Conservation (phyloP, 2,797 vertebrate genomes). For the Delichon dasypus region DNA sequence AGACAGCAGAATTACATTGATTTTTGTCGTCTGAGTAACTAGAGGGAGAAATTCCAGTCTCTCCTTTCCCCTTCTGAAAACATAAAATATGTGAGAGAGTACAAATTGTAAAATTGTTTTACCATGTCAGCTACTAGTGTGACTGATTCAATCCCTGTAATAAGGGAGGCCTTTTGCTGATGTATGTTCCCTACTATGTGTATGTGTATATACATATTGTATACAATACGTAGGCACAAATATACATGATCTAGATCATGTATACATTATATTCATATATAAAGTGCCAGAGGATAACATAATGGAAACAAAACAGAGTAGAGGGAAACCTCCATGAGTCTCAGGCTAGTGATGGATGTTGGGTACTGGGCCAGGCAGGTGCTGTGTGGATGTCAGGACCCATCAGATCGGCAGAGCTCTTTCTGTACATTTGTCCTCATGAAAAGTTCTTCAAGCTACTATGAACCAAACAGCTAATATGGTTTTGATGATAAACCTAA, state of each 20-base stretch:
- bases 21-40: constrained; percentile 38
- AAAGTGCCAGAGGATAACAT: not conserved
- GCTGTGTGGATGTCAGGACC: not conserved
- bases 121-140: not conserved
- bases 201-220: not conserved
- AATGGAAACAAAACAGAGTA: not conserved
- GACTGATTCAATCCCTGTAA: not conserved
- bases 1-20: constrained; percentile 40
- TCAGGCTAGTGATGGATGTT: not conserved
- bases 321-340: not conserved
- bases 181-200: rapidly evolving
- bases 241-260: not conserved
- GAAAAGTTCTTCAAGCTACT: not conserved
- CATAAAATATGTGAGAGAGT: not conserved
- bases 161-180: not conserved
- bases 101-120: not conserved
- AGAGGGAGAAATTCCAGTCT: constrained; percentile 9
- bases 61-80: constrained; percentile 19
- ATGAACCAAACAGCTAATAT: not conserved
- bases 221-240: not conserved
- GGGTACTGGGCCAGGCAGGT: rapidly evolving
- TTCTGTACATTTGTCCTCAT: not conserved
- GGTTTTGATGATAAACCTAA: not conserved
- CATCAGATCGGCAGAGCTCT: not conserved
- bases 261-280: not conserved